Percentiles rank a stretch among this genome's conserved stretches.
These are phyloP conservation scores for Atethmia centrago DNA, from an alignment of 2,888 invertebrate genomes.

Conservation along the genomic window DNA sequence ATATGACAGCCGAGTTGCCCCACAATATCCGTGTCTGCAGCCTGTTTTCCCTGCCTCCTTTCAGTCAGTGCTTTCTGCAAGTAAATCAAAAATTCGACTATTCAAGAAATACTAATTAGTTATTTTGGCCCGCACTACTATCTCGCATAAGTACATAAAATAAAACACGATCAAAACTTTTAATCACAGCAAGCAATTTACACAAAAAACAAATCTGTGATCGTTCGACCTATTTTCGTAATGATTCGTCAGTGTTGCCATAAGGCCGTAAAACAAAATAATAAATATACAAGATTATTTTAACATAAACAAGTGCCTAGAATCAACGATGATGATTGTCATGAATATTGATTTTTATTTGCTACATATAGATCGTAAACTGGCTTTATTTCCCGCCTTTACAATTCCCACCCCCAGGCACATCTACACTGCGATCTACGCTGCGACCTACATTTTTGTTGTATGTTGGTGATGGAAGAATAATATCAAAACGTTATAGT, in stretches of 20 bases:
- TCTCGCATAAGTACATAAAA: conserved; percentile 12
- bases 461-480: conserved; percentile 25
- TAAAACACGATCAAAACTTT: conserved; percentile 32
- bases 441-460: neutral
- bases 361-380: neutral
- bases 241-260: conserved; percentile 8
- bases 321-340: neutral
- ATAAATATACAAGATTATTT: neutral
- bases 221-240: conserved; percentile 9
- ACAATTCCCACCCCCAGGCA: neutral
- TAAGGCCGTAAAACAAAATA: neutral
- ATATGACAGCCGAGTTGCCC: neutral
- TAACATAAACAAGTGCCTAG: neutral
- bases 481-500: conserved; percentile 15
- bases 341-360: conserved; percentile 1
- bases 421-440: neutral
- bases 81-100: conserved; percentile 46
- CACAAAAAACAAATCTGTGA: conserved; percentile 36
- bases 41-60: neutral
- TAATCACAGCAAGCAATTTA: conserved; percentile 33
- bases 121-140: conserved; percentile 21
- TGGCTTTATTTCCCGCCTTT: neutral
- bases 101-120: neutral
- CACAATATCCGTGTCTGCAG: no score
- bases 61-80: neutral